Evolutionary conservation across 1,140 invertebrate species (phyloP), one percentile per base, ranked within the genome.

Genomic region (Eciton burchellii): DNA sequence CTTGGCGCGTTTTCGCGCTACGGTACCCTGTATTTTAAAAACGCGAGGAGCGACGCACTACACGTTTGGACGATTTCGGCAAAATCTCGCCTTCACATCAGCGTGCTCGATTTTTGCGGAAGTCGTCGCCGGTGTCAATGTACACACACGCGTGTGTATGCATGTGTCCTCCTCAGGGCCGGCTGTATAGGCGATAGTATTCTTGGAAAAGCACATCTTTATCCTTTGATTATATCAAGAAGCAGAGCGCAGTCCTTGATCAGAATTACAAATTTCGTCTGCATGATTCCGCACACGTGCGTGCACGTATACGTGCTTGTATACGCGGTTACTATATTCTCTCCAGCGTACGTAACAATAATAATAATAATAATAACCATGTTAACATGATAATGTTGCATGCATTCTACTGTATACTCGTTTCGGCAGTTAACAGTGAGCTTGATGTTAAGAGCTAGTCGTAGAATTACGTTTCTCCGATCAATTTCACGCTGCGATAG

Each of bases 21-120:
- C 4, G 57, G 74, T 84, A 88, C 71, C 86, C 86, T 84, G 76
- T 88, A 85, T 21, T 88, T 88, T 76, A 41, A 29, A n/a, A 35
- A 26, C n/a, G 62, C 49, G 47, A 47, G 41, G 6, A 26, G 72
- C 63, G 59, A 84, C 82, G 72, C 45, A 82, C 60, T 56, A 54
- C 59, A 79, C 6, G 6, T 76, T 43, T 49, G 82, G 49, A 81
- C 24, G 29, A 49, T 54, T 19, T 16, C 1, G 19, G 0, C 57
- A 21, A 16, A 74, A 81, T 81, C 68, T 68, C 43, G 60, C 70
- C 35, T 45, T 43, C n/a, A 52, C 57, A 43, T 74, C 56, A 56
- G 26, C 24, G n/a, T 84, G 4, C 3, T 88, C 60, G 54, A 85
- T 89, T 82, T 86, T 88, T 89, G 84, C 88, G 88, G 84, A 90